These are phyloP conservation scores for Stenchaetothrips biformis DNA, from an alignment of 2,888 invertebrate genomes.

Conservation along the genomic window DNA sequence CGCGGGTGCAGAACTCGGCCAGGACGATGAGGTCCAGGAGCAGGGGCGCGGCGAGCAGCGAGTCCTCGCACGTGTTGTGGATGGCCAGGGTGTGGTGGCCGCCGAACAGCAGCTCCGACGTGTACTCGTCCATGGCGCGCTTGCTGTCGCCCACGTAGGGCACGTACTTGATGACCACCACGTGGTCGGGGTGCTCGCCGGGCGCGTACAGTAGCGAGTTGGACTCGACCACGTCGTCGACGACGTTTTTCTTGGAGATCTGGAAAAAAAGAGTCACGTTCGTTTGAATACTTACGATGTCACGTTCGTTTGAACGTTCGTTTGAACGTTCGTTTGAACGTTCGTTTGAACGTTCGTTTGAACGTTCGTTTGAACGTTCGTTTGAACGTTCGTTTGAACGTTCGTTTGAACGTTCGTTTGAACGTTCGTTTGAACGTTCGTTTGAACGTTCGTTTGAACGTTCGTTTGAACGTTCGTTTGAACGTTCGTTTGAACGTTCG, in stretches of 20 bases:
- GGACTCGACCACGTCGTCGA: conserved; percentile 90
- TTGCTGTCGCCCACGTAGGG: conserved; percentile 97
- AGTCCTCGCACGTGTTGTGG: conserved; percentile 97
- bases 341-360: no score
- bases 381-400: no score
- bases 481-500: no score
- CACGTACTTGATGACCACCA: conserved; percentile 93
- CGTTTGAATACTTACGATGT: no score
- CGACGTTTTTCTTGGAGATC: conserved; percentile 94
- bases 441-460: no score
- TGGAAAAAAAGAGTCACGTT: no score
- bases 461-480: no score
- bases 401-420: no score
- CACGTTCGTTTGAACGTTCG: no score
- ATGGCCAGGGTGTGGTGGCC: conserved; percentile 88
- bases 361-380: no score
- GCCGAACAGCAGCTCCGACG: conserved; percentile 90
- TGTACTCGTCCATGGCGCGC: conserved; percentile 96
- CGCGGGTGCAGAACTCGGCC: conserved; percentile 77
- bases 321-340: no score
- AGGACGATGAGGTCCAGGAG: conserved; percentile 85
- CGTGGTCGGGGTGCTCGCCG: conserved; percentile 87
- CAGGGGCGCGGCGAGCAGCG: conserved; percentile 85
- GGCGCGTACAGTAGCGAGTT: conserved; percentile 74
- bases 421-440: no score